Conservation (phyloP, 2,113 vertebrate species). For the Chionomys nivalis region DNA sequence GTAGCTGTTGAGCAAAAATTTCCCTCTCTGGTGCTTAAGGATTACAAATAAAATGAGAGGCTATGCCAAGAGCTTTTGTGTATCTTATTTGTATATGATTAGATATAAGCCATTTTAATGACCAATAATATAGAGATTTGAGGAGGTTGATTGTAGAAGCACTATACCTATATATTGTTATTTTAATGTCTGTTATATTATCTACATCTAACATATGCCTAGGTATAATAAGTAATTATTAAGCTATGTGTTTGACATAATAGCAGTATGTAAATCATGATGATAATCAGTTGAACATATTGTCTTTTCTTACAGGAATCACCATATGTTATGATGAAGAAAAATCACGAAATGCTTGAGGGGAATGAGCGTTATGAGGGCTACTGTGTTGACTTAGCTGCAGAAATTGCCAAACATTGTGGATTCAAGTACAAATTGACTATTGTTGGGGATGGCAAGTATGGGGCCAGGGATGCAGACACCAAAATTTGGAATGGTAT, state of each 20-base stretch:
- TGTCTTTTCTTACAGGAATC: slow-evolving; percentile 92
- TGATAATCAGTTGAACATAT: slow-evolving; percentile 58
- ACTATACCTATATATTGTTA: neutral
- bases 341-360: slow-evolving; percentile 96
- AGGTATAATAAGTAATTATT: neutral
- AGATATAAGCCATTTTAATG: neutral
- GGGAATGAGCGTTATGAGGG: slow-evolving; percentile 99
- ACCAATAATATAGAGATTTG: neutral
- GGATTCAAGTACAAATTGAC: slow-evolving; percentile 99
- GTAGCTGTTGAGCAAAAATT: neutral
- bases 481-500: slow-evolving; percentile 99
- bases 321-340: slow-evolving; percentile 99
- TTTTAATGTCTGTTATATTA: neutral
- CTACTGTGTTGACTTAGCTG: slow-evolving; percentile 98
- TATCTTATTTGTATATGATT: neutral
- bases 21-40: neutral
- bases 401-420: slow-evolving; percentile 98
- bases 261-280: neutral
- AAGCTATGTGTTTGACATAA: slow-evolving; percentile 1
- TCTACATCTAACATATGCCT: neutral
- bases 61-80: neutral
- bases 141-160: neutral
- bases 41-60: neutral
- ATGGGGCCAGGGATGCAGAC: slow-evolving; percentile 98
- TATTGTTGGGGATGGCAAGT: slow-evolving; percentile 98